Evolutionary conservation across 2,797 vertebrate genomes (phyloP).

Genomic region (Gallirallus australis): DNA sequence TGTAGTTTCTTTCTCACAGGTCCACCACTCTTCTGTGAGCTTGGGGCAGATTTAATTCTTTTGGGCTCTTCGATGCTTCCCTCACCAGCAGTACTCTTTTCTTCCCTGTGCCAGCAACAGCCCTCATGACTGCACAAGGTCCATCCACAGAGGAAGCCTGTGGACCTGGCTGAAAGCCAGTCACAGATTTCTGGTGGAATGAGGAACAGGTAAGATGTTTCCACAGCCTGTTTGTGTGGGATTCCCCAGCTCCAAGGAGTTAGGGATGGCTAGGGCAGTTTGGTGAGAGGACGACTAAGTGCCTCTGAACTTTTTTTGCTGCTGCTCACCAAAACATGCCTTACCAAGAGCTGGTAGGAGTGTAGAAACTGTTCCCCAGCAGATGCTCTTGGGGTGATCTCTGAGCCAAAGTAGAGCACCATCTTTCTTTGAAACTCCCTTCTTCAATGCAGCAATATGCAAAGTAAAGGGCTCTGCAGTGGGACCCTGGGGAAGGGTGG

Average conservation of each 20-base stretch:
- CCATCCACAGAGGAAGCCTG: not conserved
- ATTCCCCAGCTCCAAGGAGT: not conserved
- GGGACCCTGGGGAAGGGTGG: not conserved
- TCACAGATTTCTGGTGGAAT: not conserved
- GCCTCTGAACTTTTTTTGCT: not conserved
- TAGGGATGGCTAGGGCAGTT: not conserved
- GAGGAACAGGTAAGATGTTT: not conserved
- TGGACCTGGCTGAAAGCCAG: not conserved
- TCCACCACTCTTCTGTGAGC: not conserved
- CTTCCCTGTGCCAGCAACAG: not conserved
- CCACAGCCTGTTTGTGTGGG: accelerated
- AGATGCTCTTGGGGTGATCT: not conserved
- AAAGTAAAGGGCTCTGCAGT: not conserved
- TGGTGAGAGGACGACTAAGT: not conserved
- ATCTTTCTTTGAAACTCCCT: not conserved
- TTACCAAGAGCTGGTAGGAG: not conserved
- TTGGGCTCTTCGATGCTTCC: not conserved
- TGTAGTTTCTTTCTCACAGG: not conserved
- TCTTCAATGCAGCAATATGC: not conserved
- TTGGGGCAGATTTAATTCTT: not conserved
- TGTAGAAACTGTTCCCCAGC: accelerated
- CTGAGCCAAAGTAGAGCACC: not conserved
- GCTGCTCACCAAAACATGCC: not conserved
- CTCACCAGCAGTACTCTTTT: not conserved
- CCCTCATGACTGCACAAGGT: accelerated